Conservation (phyloP, 2,888 invertebrate genomes). For the Pogonocherus hispidulus region DNA sequence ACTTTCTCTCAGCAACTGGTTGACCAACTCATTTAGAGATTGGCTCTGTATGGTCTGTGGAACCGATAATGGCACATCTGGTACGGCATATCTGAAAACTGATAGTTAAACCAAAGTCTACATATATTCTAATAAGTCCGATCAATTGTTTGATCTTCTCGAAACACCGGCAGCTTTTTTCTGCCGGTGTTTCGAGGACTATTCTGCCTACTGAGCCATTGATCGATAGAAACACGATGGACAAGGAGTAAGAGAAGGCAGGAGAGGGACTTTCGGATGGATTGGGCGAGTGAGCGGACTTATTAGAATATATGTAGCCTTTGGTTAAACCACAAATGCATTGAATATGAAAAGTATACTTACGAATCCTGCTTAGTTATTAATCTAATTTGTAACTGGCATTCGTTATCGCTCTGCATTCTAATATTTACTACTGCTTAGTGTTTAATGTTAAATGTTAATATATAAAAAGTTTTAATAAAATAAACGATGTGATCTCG, state of each 20-base stretch:
- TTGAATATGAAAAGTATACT: conserved; percentile 64
- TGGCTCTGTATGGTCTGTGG: conserved; percentile 78
- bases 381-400: conserved; percentile 83
- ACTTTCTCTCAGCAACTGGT: conserved; percentile 80
- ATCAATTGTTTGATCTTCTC: too few relatives aligned
- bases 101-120: conserved; percentile 3
- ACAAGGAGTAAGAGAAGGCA: too few relatives aligned
- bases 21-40: conserved; percentile 84
- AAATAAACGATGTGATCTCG: not conserved
- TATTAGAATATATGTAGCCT: too few relatives aligned
- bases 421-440: conserved; percentile 15
- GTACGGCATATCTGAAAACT: conserved; percentile 84
- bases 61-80: conserved; percentile 88
- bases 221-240: too few relatives aligned
- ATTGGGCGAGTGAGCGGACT: too few relatives aligned
- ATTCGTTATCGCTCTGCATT: conserved; percentile 64
- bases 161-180: too few relatives aligned
- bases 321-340: too few relatives aligned
- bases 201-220: too few relatives aligned
- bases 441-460: not conserved
- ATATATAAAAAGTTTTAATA: not conserved
- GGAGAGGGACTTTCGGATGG: too few relatives aligned
- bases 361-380: conserved; percentile 86
- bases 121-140: too few relatives aligned
- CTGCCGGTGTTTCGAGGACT: too few relatives aligned